Evolutionary conservation across 2,113 vertebrate species (phyloP).

Genomic region (Irena cyanogastra): DNA sequence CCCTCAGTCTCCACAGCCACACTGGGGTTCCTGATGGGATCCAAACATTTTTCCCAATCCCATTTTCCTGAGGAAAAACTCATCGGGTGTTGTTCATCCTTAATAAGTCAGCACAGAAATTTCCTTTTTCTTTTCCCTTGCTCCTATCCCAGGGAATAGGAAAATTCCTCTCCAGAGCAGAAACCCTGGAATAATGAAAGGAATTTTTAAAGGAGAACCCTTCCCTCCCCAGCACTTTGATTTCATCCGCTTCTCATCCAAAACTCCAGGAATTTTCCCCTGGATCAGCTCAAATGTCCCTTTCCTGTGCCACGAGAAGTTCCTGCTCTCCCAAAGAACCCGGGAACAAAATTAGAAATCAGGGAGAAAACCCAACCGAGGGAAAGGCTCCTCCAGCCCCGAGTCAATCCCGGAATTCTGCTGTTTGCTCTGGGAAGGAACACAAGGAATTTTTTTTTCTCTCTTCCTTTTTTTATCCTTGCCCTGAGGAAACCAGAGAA

Average conservation of each 20-base stretch:
- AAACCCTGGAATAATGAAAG: not conserved
- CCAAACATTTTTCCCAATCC: not conserved
- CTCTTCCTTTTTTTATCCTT: too few relatives aligned
- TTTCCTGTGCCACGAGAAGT: not conserved
- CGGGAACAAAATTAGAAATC: not conserved
- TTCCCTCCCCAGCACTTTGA: not conserved
- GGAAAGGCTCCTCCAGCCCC: not conserved
- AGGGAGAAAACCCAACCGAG: not conserved
- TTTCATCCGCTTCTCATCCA: not conserved
- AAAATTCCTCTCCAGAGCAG: not conserved
- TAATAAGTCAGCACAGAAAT: not conserved
- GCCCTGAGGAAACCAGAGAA: not conserved
- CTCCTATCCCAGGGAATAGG: not conserved
- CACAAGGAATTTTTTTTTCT: not conserved
- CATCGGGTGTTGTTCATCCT: not conserved
- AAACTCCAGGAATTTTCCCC: not conserved
- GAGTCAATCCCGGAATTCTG: not conserved
- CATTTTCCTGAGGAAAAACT: not conserved
- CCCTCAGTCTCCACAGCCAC: not conserved
- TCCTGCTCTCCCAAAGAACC: not conserved
- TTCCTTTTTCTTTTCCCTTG: not conserved
- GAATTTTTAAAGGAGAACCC: not conserved
- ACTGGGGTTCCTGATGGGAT: fast-evolving
- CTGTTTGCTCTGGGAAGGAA: not conserved
- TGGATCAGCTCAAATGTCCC: not conserved